A percentile compares a stretch with the other conserved stretches of the same genome.
Conservation (phyloP, 1,140 invertebrate genomes). For the Brevipalpus yothersi region DNA sequence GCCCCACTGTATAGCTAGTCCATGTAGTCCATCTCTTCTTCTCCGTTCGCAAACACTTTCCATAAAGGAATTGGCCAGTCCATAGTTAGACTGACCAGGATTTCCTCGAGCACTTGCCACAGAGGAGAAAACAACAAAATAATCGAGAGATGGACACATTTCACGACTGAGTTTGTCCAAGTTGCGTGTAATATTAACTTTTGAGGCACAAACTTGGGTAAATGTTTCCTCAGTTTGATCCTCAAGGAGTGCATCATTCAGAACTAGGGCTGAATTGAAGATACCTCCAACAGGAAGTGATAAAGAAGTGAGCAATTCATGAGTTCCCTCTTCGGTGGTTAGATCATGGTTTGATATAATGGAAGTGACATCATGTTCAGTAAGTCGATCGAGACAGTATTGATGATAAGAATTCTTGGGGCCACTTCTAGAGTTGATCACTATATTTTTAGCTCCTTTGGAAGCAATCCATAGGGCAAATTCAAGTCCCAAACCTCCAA, state of each 20-base stretch:
- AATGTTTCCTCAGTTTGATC: constrained; percentile 60
- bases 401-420: constrained; percentile 60
- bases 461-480: constrained; percentile 62
- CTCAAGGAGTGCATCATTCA: constrained; percentile 63
- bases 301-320: constrained; percentile 26
- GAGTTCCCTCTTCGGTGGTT: constrained; percentile 35
- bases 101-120: constrained; percentile 22
- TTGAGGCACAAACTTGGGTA: constrained; percentile 31
- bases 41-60: constrained; percentile 40
- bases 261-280: constrained; percentile 67
- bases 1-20: constrained; percentile 87
- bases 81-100: neutral
- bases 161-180: constrained; percentile 45
- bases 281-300: constrained; percentile 65
- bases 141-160: constrained; percentile 48
- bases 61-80: constrained; percentile 72
- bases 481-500: constrained; percentile 85
- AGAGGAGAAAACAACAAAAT: constrained; percentile 85
- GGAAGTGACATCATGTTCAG: constrained; percentile 45
- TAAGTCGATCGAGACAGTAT: constrained; percentile 20
- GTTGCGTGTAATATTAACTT: constrained; percentile 37
- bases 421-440: constrained; percentile 64
- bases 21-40: constrained; percentile 32
- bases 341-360: constrained; percentile 39
- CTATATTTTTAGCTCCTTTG: constrained; percentile 52